Percentiles rank a stretch among this genome's conserved stretches.
These are phyloP conservation scores for Catharus ustulatus DNA, from an alignment of 2,797 vertebrate species.

Conservation along the genomic window DNA sequence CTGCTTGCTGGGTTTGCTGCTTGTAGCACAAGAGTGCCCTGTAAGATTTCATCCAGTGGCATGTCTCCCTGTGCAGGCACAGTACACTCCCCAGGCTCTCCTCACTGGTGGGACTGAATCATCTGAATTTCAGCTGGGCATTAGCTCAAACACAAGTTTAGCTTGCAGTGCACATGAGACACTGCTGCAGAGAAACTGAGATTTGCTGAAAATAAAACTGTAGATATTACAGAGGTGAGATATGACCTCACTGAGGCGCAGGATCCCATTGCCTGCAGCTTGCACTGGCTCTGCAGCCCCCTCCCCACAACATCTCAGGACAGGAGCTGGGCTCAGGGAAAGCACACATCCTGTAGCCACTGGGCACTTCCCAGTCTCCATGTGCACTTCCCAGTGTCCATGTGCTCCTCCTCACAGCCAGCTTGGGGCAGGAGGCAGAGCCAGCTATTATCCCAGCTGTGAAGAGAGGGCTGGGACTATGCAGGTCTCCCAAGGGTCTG, in stretches of 20 bases:
- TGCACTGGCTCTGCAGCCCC: accelerated
- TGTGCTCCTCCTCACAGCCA: accelerated
- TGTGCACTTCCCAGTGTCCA: background rate
- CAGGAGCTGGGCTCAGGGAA: background rate
- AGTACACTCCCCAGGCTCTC: background rate
- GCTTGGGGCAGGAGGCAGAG: accelerated
- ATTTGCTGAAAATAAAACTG: conserved; percentile 49
- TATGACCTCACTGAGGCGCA: background rate
- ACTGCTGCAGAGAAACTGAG: background rate
- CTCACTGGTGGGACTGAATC: conserved; percentile 6
- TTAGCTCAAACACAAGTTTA: background rate
- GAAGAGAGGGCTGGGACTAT: background rate
- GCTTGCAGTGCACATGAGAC: background rate
- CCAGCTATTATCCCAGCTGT: background rate
- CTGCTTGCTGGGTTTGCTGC: background rate
- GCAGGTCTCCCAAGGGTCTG: accelerated
- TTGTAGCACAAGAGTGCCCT: no score
- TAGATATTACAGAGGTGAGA: background rate
- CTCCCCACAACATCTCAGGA: background rate
- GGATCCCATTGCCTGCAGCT: background rate
- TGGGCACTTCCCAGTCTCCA: background rate
- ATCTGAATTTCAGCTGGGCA: conserved; percentile 52
- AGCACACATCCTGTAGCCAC: background rate
- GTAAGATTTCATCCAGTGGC: background rate
- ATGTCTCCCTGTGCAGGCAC: background rate